Base-by-base conservation (phyloP, 2,888 invertebrate species). In the Smittia aterrima region DNA sequence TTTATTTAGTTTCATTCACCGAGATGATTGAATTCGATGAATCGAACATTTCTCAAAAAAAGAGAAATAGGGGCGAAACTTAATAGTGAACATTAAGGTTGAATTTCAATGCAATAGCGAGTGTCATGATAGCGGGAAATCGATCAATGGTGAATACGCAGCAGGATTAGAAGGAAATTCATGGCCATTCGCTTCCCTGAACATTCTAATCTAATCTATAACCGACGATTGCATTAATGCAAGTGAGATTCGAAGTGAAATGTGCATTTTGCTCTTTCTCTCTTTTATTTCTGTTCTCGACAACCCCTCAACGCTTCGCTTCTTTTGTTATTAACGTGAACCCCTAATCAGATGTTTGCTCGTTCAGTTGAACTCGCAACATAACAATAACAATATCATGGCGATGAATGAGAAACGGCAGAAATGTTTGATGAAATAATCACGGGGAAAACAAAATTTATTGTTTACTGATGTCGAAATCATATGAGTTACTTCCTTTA, bases 211-310 rank as follows among this genome's bases (percentile, higher is more conserved):
- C 70, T 24, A 47, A 27, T 41, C 27, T 70, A 71, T 38, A 24
- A 11, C 27, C 47, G 71, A 58, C 58, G 71, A 71, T 71, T 71
- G 58, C 58, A 71, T 71, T 71, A 71, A 22, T 53, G 53, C 71
- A 71, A 71, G 71, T 71, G 71, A n/a, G 54, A 4, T 18, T 40
- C 22, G 58, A 18, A 20, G 22, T 47, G 54, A 70, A 68, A 70
- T 70, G 70, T 70, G 53, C 70, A 47, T 0, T 67, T 18, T 67
- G 22, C 18, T 11, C n/a, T 16, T 20, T 16, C 27, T 32, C 22
- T 66, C 27, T 38, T 68, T 40, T n/a, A n/a, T n/a, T n/a, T n/a
- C n/a, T n/a, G n/a, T n/a, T 24, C 41, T 27, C 27, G 47, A 11
- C 18, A 22, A 58, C 18, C 58, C 58, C 13, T 22, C 7, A 13